Conservation (phyloP, 2,113 vertebrate genomes). For the Microtus oregoni region DNA sequence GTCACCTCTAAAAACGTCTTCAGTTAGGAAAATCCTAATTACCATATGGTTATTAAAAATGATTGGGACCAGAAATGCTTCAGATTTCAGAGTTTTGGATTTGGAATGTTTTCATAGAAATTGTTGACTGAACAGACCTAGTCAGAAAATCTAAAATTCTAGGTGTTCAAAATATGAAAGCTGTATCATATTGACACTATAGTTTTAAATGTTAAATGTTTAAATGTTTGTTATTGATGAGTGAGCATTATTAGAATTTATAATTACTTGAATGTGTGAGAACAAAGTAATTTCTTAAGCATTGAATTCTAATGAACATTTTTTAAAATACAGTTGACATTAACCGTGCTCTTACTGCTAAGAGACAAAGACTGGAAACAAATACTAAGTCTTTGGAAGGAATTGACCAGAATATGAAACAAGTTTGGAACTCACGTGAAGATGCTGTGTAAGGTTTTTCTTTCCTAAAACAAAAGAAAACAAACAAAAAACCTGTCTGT, state of each 20-base stretch:
- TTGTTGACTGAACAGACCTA: neutral
- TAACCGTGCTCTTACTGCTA: constrained; percentile 92
- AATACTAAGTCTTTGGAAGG: constrained; percentile 93
- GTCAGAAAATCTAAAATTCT: neutral
- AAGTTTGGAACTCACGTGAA: constrained; percentile 93
- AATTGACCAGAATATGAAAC: constrained; percentile 94
- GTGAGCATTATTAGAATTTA: constrained; percentile 3
- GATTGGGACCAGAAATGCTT: neutral
- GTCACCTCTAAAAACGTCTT: neutral
- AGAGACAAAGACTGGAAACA: constrained; percentile 93
- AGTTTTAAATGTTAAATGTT: constrained; percentile 36
- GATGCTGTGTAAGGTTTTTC: constrained; percentile 89
- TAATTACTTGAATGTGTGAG: constrained; percentile 44
- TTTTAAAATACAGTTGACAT: constrained; percentile 90
- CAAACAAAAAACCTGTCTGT: neutral
- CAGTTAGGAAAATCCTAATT: neutral
- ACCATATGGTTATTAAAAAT: neutral
- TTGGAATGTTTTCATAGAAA: neutral
- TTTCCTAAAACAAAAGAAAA: neutral
- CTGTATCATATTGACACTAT: neutral
- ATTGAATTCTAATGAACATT: constrained; percentile 59
- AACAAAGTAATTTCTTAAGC: constrained; percentile 56
- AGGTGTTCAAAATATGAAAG: neutral
- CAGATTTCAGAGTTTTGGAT: neutral
- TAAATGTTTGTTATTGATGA: constrained; percentile 49